Base-by-base conservation (phyloP, 2,797 vertebrate genomes). In the Pseudochirops corinnae region DNA sequence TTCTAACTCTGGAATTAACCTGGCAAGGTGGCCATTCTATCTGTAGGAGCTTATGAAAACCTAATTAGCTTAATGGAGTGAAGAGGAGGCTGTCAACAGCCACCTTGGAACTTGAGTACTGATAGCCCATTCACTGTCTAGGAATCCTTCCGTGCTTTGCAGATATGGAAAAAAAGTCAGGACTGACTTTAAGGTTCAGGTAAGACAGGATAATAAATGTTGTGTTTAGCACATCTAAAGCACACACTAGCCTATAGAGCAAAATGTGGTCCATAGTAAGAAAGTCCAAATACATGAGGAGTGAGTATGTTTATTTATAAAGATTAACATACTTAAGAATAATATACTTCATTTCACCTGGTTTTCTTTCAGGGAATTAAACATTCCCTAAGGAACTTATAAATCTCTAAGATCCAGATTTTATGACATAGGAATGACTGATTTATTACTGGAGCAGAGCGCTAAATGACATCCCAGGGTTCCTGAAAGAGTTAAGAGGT, bases 321-420 rank as follows among this genome's bases (percentile, higher is more conserved):
- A 87, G 74, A 87, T 26, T 50, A 87, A 82, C 2, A 26, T 28
- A 87, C 9, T 87, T 39, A 24, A 82, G 39, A 87, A 87, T 26
- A 50, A 87, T 50, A 50, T 26, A 4, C 21, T 46, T 50, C 24
- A 10, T 87, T 87, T 87, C 21, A 50, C 0, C 74, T 12, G 39
- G 9, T 87, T 87, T 91, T 96, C 55, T 95, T 95, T 90, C 29
- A n/a, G 92, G 39, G 5, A 33, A 58, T 50, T 94, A 92, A 94
- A 26, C 33, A 94, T 92, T 0, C 2, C 24, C 6, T 46, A 90
- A 92, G 5, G 24, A 53, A 52, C n/a, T 55, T 91, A 57, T 18
- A n/a, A 56, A 12, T 29, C 93, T 58, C 28, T 56, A 28, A 96
- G 94, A 92, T 92, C 58, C 13, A 21, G 24, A 93, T 39, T 96